Conservation (phyloP, 2,888 invertebrate species). For the Amblyjoppa fuscipennis region DNA sequence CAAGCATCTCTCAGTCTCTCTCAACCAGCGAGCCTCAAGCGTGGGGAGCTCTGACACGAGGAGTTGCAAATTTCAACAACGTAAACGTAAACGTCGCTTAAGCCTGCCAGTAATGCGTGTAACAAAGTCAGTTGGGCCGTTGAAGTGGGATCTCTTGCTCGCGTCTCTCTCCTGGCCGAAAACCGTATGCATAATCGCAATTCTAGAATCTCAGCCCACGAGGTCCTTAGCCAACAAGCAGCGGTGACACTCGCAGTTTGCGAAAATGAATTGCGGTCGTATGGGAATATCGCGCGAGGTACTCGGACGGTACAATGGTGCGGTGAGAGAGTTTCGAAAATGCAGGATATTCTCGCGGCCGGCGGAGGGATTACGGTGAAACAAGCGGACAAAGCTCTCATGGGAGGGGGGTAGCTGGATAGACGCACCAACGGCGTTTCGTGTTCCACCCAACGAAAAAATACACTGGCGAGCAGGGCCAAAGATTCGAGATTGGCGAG, state of each 20-base stretch:
- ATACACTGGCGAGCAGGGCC: slow-evolving; percentile 11
- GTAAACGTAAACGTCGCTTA: slow-evolving; percentile 41
- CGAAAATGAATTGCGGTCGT: slow-evolving; percentile 5
- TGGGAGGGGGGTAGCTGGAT: not conserved
- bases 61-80: slow-evolving; percentile 51
- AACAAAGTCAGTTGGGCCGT: slow-evolving; percentile 31
- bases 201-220: not conserved
- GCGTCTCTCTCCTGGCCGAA: not conserved
- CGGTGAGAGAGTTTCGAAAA: not conserved
- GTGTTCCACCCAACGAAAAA: slow-evolving; percentile 26
- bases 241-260: slow-evolving; percentile 7
- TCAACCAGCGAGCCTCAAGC: slow-evolving; percentile 33
- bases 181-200: slow-evolving; percentile 43
- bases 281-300: not conserved
- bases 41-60: slow-evolving; percentile 22
- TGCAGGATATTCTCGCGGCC: not conserved
- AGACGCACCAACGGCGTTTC: slow-evolving; percentile 25
- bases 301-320: not conserved
- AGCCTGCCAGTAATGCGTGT: slow-evolving; percentile 33
- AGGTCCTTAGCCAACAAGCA: not conserved
- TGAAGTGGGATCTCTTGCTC: not conserved
- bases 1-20: slow-evolving; percentile 28
- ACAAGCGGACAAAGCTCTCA: slow-evolving; percentile 29
- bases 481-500: slow-evolving; percentile 54
- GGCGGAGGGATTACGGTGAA: slow-evolving; percentile 22